phyloP scores from a whole-genome alignment of 2,113 vertebrate species.

The Daubentonia madagascariensis region DNA sequence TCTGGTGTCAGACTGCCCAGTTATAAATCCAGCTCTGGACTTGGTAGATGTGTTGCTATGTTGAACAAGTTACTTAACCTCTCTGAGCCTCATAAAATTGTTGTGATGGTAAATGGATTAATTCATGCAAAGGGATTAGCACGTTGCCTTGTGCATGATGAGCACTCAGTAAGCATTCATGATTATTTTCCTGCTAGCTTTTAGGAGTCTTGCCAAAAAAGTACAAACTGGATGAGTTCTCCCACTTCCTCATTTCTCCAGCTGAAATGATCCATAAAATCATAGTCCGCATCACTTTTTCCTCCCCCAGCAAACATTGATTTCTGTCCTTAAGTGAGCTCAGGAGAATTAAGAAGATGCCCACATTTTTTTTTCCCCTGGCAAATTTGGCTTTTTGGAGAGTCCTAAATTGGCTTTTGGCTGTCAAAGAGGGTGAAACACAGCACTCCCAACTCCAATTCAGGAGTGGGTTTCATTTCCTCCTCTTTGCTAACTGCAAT shows the following conservation, averaged over 20 bases:
- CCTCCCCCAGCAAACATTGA: background rate
- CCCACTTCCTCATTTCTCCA: background rate
- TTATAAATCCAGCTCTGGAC: background rate
- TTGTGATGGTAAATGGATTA: background rate
- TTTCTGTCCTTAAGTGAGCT: slow-evolving; percentile 11
- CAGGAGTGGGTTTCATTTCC: slow-evolving; percentile 40
- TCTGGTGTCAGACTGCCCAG: background rate
- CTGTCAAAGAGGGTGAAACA: slow-evolving; percentile 51
- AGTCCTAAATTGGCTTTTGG: slow-evolving; percentile 60
- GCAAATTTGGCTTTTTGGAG: slow-evolving; percentile 36
- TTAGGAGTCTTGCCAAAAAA: background rate
- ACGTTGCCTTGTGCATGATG: background rate
- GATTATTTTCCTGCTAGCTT: background rate
- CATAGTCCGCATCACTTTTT: background rate
- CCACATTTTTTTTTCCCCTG: background rate
- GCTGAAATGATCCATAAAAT: background rate
- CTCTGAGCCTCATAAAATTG: background rate
- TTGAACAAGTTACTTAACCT: background rate
- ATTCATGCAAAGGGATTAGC: background rate
- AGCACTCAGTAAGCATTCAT: background rate
- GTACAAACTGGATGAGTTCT: background rate
- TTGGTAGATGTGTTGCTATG: background rate
- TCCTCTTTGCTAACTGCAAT: slow-evolving; percentile 15
- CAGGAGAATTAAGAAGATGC: slow-evolving; percentile 40
- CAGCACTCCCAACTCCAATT: slow-evolving; percentile 11